Percentiles rank a stretch among this genome's conserved stretches.
These are phyloP conservation scores for Pygoscelis antarcticus DNA, from an alignment of 2,113 vertebrate genomes.

Conservation along the genomic window DNA sequence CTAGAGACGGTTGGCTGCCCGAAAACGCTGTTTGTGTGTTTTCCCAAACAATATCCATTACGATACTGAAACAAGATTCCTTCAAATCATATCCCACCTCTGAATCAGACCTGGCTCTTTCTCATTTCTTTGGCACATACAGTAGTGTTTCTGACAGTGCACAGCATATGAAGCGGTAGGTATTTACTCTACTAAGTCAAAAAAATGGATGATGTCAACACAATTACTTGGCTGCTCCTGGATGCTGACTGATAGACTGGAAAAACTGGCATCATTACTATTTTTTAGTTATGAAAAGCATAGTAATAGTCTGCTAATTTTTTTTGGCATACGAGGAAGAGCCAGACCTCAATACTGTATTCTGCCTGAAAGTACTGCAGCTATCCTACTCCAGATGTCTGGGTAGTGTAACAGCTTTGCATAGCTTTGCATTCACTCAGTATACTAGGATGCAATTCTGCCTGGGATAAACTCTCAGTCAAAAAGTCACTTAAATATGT, in stretches of 20 bases:
- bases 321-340: rapidly evolving
- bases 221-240: neutral
- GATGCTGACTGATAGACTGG: neutral
- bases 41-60: neutral
- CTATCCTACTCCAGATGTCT: neutral
- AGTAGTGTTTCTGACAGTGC: neutral
- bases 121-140: neutral
- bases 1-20: neutral
- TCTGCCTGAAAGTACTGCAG: neutral
- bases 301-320: neutral
- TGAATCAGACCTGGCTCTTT: neutral
- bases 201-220: neutral
- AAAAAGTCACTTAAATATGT: neutral
- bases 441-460: neutral
- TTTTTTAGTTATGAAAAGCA: neutral
- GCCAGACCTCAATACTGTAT: neutral
- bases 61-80: neutral
- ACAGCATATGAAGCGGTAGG: neutral
- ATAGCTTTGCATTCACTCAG: neutral
- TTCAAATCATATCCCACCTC: neutral
- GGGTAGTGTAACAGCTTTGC: neutral
- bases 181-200: neutral
- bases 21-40: neutral
- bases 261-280: neutral
- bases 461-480: neutral